Conservation (phyloP, 2,888 invertebrate species). For the Drosophila testacea region DNA sequence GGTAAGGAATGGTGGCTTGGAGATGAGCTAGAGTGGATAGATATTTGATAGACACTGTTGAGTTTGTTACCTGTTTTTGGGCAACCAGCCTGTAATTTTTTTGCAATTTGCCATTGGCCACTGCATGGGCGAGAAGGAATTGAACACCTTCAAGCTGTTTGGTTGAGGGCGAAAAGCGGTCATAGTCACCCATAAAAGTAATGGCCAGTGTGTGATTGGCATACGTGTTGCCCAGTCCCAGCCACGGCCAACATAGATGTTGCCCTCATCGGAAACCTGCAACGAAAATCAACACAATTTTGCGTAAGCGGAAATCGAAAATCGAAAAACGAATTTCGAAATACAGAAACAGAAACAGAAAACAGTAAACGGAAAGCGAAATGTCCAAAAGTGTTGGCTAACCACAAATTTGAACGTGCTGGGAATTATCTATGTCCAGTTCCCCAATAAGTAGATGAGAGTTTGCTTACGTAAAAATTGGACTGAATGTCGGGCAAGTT, state of each 20-base stretch:
- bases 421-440: conserved; percentile 19
- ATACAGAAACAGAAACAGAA: neutral
- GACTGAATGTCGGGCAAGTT: conserved; percentile 85
- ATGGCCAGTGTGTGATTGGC: conserved; percentile 85
- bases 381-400: conserved; percentile 30
- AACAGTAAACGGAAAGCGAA: conserved; percentile 29
- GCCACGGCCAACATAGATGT: conserved; percentile 86
- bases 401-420: conserved; percentile 42
- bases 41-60: neutral
- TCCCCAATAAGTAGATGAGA: too few species aligned
- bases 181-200: conserved; percentile 86
- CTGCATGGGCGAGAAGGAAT: conserved; percentile 85
- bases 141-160: conserved; percentile 85
- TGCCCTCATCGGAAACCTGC: conserved; percentile 86
- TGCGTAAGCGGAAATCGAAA: conserved; percentile 50
- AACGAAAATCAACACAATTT: conserved; percentile 21
- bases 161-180: conserved; percentile 83
- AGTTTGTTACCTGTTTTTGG: conserved; percentile 85
- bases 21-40: neutral
- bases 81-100: conserved; percentile 86
- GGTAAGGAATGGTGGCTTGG: neutral
- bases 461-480: conserved; percentile 84
- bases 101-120: conserved; percentile 84
- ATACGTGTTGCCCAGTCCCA: conserved; percentile 87
- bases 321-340: neutral